A percentile compares a stretch with the other conserved stretches of the same genome.
Conservation (phyloP, 2,888 invertebrate species). For the Folsomia manolachei region DNA sequence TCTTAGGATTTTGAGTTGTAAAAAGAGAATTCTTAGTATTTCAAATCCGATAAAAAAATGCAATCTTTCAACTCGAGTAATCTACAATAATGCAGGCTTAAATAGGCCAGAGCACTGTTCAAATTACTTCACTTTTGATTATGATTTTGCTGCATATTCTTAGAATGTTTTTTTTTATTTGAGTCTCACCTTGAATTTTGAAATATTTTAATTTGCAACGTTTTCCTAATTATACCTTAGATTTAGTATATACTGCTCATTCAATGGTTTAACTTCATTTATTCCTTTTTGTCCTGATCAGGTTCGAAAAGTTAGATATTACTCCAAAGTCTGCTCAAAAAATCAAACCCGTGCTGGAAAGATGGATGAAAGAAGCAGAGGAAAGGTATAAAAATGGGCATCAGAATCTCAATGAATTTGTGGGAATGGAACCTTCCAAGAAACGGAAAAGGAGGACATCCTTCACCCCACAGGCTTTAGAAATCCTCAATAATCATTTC, state of each 20-base stretch:
- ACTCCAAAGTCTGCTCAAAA: constrained; percentile 99
- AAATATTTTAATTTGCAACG: too few species aligned
- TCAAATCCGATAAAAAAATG: too few species aligned
- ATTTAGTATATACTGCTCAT: too few species aligned
- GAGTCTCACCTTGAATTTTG: background rate
- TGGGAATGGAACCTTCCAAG: constrained; percentile 94
- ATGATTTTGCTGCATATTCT: background rate
- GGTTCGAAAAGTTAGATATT: constrained; percentile 99
- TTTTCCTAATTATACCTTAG: too few species aligned
- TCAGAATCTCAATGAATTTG: constrained; percentile 91
- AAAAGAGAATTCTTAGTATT: too few species aligned
- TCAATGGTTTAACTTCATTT: too few species aligned
- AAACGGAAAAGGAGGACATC: constrained; percentile 94
- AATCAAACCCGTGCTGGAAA: constrained; percentile 96
- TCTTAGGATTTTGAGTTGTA: constrained; percentile 20
- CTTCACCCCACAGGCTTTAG: constrained; percentile 93
- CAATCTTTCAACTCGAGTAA: too few species aligned
- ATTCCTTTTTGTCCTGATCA: too few species aligned
- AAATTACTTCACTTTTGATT: constrained; percentile 24
- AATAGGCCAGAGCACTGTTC: constrained; percentile 50
- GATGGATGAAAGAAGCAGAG: constrained; percentile 99
- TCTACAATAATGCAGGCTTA: background rate
- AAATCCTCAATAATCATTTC: constrained; percentile 90
- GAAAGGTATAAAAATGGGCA: constrained; percentile 93
- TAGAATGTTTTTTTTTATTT: background rate